phyloP scores from a whole-genome alignment of 1,140 invertebrate species.

The Aphaenogaster floridana region DNA sequence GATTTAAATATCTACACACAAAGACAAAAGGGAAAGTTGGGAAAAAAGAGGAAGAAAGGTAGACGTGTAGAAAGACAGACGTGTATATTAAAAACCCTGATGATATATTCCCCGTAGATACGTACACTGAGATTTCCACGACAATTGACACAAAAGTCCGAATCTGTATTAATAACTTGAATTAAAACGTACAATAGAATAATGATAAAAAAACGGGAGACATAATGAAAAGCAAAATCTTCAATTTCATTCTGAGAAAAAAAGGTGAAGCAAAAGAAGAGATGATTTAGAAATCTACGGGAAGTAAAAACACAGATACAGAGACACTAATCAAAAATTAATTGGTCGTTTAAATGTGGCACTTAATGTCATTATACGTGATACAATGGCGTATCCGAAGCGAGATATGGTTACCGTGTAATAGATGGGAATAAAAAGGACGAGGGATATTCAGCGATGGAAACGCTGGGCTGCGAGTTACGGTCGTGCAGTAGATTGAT shows the following conservation, averaged over 20 bases:
- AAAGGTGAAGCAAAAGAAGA: background rate
- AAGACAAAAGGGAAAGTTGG: background rate
- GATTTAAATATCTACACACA: background rate
- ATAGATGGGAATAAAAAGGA: background rate
- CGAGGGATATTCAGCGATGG: background rate
- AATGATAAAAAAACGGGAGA: background rate
- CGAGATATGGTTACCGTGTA: background rate
- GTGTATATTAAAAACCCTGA: slow-evolving; percentile 31
- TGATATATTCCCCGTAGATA: background rate
- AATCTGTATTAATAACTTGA: background rate
- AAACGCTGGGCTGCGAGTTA: background rate
- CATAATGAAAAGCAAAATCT: background rate
- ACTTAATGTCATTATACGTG: background rate
- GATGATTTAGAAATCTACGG: background rate
- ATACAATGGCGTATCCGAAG: background rate
- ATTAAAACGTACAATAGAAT: background rate
- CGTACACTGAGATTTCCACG: background rate
- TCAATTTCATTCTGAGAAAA: background rate
- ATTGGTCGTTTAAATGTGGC: background rate
- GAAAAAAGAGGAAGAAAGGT: background rate
- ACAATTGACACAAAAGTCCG: background rate
- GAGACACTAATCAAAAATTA: background rate
- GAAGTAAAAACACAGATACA: background rate
- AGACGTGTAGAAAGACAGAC: no score
- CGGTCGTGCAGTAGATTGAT: background rate